Evolutionary conservation across 1,140 invertebrate species (phyloP).

Genomic region (Zaprionus gabonicus): DNA sequence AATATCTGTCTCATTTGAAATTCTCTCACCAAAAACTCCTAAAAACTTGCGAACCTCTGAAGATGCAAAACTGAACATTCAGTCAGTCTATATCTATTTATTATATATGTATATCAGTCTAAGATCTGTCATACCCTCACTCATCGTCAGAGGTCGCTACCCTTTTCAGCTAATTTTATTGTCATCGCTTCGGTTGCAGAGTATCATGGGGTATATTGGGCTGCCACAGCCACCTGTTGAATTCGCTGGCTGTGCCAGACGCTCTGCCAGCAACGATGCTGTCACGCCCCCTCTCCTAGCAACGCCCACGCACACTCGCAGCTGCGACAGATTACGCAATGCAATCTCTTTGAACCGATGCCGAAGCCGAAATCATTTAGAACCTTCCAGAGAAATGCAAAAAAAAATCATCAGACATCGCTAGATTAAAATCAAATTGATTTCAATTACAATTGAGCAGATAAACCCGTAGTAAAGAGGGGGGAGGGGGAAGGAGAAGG

Average conservation of each 20-base stretch:
- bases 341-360: background rate
- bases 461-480: background rate
- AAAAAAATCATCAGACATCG: background rate
- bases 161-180: slow-evolving; percentile 1
- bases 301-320: background rate
- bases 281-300: background rate
- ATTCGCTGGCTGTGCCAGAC: background rate
- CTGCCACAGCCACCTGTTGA: background rate
- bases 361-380: background rate
- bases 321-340: slow-evolving; percentile 2
- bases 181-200: background rate
- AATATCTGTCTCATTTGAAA: too few species aligned
- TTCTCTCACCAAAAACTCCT: too few species aligned
- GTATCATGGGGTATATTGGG: background rate
- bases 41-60: too few species aligned
- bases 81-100: too few species aligned
- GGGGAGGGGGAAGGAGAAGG: background rate
- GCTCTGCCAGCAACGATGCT: background rate
- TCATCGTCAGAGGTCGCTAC: background rate
- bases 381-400: slow-evolving; percentile 3
- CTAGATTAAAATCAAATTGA: slow-evolving; percentile 4
- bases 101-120: too few species aligned
- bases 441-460: background rate
- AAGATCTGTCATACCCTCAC: too few species aligned
- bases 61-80: too few species aligned